phyloP scores from a whole-genome alignment of 2,113 vertebrate species.

The Microcebus jonahi region DNA sequence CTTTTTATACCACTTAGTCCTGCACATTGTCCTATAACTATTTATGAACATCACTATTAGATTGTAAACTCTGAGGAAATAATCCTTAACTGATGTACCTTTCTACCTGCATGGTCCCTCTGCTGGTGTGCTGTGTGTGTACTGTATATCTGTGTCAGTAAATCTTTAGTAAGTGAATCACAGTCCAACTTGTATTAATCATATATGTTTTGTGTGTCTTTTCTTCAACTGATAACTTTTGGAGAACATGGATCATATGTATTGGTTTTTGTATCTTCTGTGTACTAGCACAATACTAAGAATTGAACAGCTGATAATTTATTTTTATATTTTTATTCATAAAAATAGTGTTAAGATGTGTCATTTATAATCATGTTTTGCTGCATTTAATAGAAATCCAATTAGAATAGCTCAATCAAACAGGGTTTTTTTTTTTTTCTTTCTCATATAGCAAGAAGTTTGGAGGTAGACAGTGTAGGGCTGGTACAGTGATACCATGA shows the following conservation, averaged over 20 bases:
- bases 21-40: not conserved
- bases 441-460: not conserved
- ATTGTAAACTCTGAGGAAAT: not conserved
- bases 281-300: not conserved
- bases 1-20: not conserved
- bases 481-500: not conserved
- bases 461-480: not conserved
- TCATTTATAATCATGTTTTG: not conserved
- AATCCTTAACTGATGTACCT: not conserved
- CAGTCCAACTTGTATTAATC: not conserved
- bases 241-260: not conserved
- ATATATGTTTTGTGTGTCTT: not conserved
- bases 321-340: not conserved
- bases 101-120: not conserved
- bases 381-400: not conserved
- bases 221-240: not conserved
- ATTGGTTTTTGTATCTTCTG: conserved; percentile 6
- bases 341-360: not conserved
- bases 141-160: not conserved
- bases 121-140: not conserved
- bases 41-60: not conserved
- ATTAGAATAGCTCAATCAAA: not conserved
- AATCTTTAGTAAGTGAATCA: not conserved
- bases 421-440: not conserved
- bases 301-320: not conserved